Conservation (phyloP, 2,888 invertebrate species). For the Cylindroiulus punctatus region DNA sequence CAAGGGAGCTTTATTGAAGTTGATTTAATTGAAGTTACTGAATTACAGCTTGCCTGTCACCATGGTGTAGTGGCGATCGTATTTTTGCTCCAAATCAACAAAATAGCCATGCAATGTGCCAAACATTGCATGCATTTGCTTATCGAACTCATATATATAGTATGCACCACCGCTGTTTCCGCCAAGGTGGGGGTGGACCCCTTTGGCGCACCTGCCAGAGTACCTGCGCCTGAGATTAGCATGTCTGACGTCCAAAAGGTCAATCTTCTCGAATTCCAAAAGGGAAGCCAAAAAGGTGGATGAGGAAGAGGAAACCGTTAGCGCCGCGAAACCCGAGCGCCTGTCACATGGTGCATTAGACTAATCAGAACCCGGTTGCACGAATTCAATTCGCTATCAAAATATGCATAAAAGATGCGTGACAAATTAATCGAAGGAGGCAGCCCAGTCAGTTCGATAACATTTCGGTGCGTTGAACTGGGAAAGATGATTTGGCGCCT, state of each 20-base stretch:
- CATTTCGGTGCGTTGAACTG: slow-evolving; percentile 23
- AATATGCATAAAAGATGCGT: neutral
- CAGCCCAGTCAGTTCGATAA: neutral
- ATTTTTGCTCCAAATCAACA: too few relatives aligned
- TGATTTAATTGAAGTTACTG: too few relatives aligned
- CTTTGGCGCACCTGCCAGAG: slow-evolving; percentile 10
- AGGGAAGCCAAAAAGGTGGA: neutral
- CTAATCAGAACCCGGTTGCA: neutral
- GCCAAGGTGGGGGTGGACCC: neutral
- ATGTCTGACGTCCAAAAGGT: neutral
- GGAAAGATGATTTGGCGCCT: slow-evolving; percentile 24
- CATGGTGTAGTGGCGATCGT: too few relatives aligned
- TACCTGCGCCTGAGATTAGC: neutral
- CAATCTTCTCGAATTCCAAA: neutral
- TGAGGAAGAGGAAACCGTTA: neutral
- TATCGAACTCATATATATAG: neutral
- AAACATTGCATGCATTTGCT: neutral
- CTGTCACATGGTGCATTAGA: neutral
- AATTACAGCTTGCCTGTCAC: too few relatives aligned
- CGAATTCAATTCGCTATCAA: neutral
- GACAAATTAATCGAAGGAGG: slow-evolving; percentile 4
- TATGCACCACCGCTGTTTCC: neutral
- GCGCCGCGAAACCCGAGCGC: neutral
- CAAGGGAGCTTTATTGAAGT: too few relatives aligned
- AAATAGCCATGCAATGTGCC: too few relatives aligned